These are phyloP conservation scores for Rhynchotus rufescens DNA, from an alignment of 2,797 vertebrate species.

Conservation along the genomic window DNA sequence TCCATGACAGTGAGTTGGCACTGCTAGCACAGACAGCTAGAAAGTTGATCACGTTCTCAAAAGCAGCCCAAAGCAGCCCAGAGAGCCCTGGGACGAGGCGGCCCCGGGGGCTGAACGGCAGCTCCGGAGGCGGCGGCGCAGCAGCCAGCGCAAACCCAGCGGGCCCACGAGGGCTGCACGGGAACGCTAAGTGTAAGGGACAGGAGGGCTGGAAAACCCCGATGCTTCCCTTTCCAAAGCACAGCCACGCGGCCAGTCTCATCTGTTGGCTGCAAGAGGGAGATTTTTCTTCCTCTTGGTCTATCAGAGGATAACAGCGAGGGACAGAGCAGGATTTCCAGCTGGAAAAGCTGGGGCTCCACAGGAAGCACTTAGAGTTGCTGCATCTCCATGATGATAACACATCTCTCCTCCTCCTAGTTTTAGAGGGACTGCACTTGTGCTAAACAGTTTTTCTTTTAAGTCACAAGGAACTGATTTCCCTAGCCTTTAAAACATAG, in stretches of 20 bases:
- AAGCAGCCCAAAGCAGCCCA: not conserved
- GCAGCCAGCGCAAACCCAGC: not conserved
- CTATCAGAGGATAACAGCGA: not conserved
- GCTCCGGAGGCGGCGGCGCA: not conserved
- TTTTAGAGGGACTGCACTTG: not conserved
- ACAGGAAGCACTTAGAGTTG: conserved; percentile 42
- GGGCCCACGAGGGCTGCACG: not conserved
- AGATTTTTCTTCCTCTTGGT: not conserved
- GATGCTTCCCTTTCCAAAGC: not conserved
- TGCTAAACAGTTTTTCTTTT: not conserved
- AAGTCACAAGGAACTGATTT: not conserved
- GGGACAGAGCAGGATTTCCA: not conserved
- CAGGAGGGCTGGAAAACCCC: not conserved
- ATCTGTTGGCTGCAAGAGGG: not conserved
- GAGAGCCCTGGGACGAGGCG: fast-evolving
- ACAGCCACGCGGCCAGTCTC: not conserved
- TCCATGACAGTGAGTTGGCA: not conserved
- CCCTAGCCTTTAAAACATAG: not conserved
- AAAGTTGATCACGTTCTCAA: not conserved
- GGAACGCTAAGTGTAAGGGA: not conserved
- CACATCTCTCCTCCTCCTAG: not conserved
- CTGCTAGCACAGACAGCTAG: not conserved
- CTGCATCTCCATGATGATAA: conserved; percentile 7
- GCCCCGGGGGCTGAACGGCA: not conserved
- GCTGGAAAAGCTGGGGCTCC: not conserved